Percentiles rank a stretch among this genome's conserved stretches.
Evolutionary conservation across 2,113 vertebrate species (phyloP).

Genomic region (Porphyrio hochstetteri): DNA sequence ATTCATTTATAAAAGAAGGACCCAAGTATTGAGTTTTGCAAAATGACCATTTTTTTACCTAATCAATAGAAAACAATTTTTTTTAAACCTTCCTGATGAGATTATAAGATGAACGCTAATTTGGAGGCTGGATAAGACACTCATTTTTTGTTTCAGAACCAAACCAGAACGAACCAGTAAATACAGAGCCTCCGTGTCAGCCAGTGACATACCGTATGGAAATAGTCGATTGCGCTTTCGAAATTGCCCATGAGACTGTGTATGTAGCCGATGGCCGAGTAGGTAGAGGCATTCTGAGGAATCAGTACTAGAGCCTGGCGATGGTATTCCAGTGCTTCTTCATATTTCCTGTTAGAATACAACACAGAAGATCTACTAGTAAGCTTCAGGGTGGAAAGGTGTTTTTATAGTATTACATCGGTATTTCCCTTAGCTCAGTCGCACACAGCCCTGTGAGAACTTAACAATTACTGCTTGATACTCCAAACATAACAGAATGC

Average conservation of each 20-base stretch:
- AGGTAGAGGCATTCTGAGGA: constrained; percentile 96
- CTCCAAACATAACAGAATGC: neutral
- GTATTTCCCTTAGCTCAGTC: neutral
- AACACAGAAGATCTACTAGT: neutral
- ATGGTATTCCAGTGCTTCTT: constrained; percentile 95
- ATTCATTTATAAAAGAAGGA: neutral
- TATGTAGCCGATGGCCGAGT: constrained; percentile 95
- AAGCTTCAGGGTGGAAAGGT: neutral
- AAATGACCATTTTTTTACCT: neutral
- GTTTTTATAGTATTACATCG: neutral
- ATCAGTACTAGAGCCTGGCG: constrained; percentile 94
- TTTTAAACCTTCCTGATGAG: too few species aligned
- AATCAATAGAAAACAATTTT: neutral
- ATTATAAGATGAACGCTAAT: neutral
- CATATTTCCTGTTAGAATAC: constrained; percentile 85
- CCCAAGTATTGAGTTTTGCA: neutral
- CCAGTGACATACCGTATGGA: constrained; percentile 87
- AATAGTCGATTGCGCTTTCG: constrained; percentile 97
- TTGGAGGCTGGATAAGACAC: neutral
- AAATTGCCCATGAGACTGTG: constrained; percentile 98
- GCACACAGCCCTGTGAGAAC: neutral
- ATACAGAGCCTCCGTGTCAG: neutral
- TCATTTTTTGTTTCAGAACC: neutral
- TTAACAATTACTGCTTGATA: neutral
- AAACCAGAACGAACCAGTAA: neutral